These are phyloP conservation scores for Nesoenas mayeri DNA, from an alignment of 2,113 vertebrate genomes.

Conservation along the genomic window DNA sequence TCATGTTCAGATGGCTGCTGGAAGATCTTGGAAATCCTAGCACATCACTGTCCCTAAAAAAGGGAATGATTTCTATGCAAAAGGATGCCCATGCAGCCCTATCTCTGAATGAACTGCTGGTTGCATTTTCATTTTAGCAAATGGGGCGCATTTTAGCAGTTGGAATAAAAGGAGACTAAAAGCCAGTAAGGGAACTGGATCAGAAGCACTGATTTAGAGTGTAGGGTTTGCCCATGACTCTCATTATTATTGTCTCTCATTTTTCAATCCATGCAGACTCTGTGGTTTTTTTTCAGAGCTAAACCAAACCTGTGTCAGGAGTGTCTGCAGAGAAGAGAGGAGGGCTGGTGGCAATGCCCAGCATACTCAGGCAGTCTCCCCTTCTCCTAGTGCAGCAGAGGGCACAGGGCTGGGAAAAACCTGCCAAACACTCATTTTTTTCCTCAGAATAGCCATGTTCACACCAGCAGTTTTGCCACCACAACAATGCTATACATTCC, in stretches of 20 bases:
- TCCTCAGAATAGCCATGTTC: fast-evolving
- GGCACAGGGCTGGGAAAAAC: neutral
- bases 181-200: neutral
- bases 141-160: neutral
- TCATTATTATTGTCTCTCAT: neutral
- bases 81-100: neutral
- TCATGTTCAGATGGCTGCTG: neutral
- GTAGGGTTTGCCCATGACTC: neutral
- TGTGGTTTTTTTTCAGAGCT: neutral
- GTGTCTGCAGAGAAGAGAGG: neutral
- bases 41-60: neutral
- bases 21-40: neutral
- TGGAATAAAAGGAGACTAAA: neutral
- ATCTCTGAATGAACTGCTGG: neutral
- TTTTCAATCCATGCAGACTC: neutral
- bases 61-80: neutral
- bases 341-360: neutral
- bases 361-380: neutral
- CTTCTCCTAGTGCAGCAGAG: neutral
- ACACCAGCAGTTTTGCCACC: neutral
- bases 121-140: neutral
- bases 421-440: fast-evolving
- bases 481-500: neutral
- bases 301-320: neutral
- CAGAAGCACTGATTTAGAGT: neutral